Evolutionary conservation across 1,140 invertebrate genomes (phyloP).

Genomic region (Solen grandis): DNA sequence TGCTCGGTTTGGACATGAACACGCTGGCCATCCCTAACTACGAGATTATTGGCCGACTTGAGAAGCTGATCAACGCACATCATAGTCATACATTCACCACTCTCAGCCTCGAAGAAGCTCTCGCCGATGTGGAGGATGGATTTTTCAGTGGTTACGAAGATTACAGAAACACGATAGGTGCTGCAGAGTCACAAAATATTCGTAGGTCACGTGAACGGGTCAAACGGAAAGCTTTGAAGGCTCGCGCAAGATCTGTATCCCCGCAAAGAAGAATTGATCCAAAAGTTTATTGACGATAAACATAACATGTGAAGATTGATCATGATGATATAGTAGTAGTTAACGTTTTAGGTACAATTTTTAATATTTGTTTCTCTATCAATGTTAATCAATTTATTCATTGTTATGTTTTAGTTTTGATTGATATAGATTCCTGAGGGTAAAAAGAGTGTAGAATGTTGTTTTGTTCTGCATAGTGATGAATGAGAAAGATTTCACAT

Average conservation of each 20-base stretch:
- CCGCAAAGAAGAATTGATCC: slow-evolving; percentile 71
- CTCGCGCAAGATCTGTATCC: slow-evolving; percentile 72
- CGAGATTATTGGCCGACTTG: slow-evolving; percentile 80
- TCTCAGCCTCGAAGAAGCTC: slow-evolving; percentile 74
- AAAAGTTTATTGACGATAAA: slow-evolving; percentile 69
- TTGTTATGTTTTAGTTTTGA: too few relatives aligned
- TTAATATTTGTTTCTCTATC: too few relatives aligned
- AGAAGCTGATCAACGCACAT: slow-evolving; percentile 79
- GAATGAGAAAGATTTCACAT: too few relatives aligned
- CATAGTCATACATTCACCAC: slow-evolving; percentile 74
- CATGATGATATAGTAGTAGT: too few relatives aligned
- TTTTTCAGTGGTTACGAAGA: slow-evolving; percentile 69
- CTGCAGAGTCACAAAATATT: slow-evolving; percentile 56
- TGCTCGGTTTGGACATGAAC: slow-evolving; percentile 80
- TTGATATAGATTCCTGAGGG: too few relatives aligned
- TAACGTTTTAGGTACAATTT: too few relatives aligned
- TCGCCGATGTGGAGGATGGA: slow-evolving; percentile 77
- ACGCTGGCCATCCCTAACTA: slow-evolving; percentile 80
- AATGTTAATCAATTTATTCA: too few relatives aligned
- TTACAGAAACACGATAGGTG: slow-evolving; percentile 59
- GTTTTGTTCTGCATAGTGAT: too few relatives aligned
- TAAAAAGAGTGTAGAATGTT: too few relatives aligned
- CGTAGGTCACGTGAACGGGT: slow-evolving; percentile 65
- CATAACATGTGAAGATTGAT: too few relatives aligned
- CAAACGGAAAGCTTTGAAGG: slow-evolving; percentile 63